A percentile compares a stretch with the other conserved stretches of the same genome.
Conservation (phyloP, 2,888 invertebrate genomes). For the Anoplius nigerrimus region DNA sequence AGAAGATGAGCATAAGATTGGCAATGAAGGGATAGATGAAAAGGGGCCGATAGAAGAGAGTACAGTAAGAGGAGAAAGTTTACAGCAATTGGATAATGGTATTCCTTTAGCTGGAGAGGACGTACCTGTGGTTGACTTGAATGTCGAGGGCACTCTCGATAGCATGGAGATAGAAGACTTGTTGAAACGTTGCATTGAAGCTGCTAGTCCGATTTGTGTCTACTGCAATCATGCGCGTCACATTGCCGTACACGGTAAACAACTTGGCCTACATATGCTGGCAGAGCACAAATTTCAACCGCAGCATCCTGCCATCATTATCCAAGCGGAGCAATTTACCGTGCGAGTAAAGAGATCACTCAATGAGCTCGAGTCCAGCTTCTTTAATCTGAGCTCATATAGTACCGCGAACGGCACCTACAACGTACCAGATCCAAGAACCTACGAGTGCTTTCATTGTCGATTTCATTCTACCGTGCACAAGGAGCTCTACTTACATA, state of each 20-base stretch:
- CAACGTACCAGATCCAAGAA: slow-evolving; percentile 79
- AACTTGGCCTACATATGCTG: slow-evolving; percentile 87
- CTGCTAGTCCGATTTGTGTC: slow-evolving; percentile 83
- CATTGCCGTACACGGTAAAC: slow-evolving; percentile 89
- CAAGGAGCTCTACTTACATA: slow-evolving; percentile 91
- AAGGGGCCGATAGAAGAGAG: background rate
- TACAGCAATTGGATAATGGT: slow-evolving; percentile 64
- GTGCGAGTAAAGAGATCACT: slow-evolving; percentile 81
- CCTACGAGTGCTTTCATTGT: slow-evolving; percentile 92
- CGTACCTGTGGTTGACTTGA: slow-evolving; percentile 82
- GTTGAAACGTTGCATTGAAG: slow-evolving; percentile 83
- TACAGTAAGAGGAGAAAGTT: slow-evolving; percentile 1
- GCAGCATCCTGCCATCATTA: slow-evolving; percentile 72
- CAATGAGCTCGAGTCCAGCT: slow-evolving; percentile 79
- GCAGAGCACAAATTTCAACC: slow-evolving; percentile 85
- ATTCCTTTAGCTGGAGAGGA: slow-evolving; percentile 80
- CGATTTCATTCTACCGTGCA: slow-evolving; percentile 86
- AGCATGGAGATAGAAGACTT: slow-evolving; percentile 84
- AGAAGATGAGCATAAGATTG: slow-evolving; percentile 9
- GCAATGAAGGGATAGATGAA: slow-evolving; percentile 25
- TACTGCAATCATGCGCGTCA: slow-evolving; percentile 92
- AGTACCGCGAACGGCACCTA: slow-evolving; percentile 79
- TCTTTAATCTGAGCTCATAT: slow-evolving; percentile 84
- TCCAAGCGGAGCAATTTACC: slow-evolving; percentile 77
- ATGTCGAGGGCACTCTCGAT: slow-evolving; percentile 85